These are phyloP conservation scores for Penaeus japonicus DNA, from an alignment of 1,140 invertebrate species.

Conservation along the genomic window DNA sequence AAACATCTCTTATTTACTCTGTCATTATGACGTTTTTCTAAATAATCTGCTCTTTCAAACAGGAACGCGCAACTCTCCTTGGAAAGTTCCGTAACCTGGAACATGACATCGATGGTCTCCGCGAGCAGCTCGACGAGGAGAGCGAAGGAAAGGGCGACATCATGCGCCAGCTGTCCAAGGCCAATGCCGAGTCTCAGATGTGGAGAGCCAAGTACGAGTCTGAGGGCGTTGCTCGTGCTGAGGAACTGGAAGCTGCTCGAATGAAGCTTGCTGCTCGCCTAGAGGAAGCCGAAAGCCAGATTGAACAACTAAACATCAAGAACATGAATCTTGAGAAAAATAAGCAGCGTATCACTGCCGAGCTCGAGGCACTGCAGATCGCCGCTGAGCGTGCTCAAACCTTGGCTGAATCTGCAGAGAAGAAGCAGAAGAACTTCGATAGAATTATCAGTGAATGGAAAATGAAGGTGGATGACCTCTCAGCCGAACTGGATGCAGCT, in stretches of 20 bases:
- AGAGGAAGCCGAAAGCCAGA: slow-evolving; percentile 38
- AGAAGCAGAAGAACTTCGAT: slow-evolving; percentile 39
- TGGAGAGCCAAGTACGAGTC: slow-evolving; percentile 35
- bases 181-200: slow-evolving; percentile 38
- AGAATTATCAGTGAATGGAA: slow-evolving; percentile 42
- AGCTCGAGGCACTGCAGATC: slow-evolving; percentile 71
- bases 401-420: slow-evolving; percentile 59
- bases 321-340: slow-evolving; percentile 66
- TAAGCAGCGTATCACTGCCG: slow-evolving; percentile 66
- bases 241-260: slow-evolving; percentile 36
- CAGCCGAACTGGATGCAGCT: slow-evolving; percentile 33
- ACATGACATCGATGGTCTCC: slow-evolving; percentile 68
- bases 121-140: slow-evolving; percentile 63
- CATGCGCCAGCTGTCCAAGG: slow-evolving; percentile 67
- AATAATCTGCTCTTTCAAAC: slow-evolving; percentile 69
- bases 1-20: no score
- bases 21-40: no score
- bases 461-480: slow-evolving; percentile 34
- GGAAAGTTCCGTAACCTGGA: slow-evolving; percentile 71
- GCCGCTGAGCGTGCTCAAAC: slow-evolving; percentile 71
- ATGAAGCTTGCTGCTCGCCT: slow-evolving; percentile 31
- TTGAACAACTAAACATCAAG: slow-evolving; percentile 78
- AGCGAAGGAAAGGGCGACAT: slow-evolving; percentile 64
- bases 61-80: slow-evolving; percentile 60
- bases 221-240: slow-evolving; percentile 30